phyloP scores from a whole-genome alignment of 2,113 vertebrate genomes.

The Hippocampus comes region DNA sequence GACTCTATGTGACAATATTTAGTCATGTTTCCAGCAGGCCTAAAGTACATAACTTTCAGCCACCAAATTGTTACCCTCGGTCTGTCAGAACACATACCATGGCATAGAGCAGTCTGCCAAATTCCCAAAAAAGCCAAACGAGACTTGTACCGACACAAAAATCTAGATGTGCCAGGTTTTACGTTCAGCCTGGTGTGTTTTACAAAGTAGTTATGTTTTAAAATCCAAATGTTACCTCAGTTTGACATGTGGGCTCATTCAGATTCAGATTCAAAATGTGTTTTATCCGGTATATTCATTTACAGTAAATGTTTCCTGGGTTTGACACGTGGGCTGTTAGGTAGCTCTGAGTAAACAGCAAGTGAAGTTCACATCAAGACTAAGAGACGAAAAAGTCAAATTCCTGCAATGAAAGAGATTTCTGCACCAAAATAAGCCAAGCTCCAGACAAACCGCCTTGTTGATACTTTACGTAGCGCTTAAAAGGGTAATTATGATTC shows the following conservation, averaged over 20 bases:
- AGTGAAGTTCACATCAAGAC: conserved; percentile 17
- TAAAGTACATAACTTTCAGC: too few relatives aligned
- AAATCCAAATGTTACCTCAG: too few relatives aligned
- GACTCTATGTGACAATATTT: too few relatives aligned
- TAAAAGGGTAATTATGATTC: conserved; percentile 51
- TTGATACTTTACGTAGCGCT: conserved; percentile 14
- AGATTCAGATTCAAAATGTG: background rate
- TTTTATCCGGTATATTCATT: background rate
- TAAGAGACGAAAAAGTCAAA: conserved; percentile 5
- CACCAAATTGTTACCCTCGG: too few relatives aligned
- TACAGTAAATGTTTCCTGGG: background rate
- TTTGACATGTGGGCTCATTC: background rate
- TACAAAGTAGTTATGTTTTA: too few relatives aligned
- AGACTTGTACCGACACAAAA: too few relatives aligned
- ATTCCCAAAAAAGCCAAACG: too few relatives aligned
- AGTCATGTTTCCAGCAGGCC: too few relatives aligned
- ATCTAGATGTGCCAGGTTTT: too few relatives aligned
- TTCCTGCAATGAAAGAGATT: conserved; percentile 16
- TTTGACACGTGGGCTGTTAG: background rate
- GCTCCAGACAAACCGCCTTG: background rate
- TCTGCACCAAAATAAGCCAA: conserved; percentile 4
- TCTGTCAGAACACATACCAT: too few relatives aligned
- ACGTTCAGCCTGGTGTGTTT: too few relatives aligned
- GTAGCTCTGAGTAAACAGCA: background rate
- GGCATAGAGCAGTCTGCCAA: too few relatives aligned